phyloP scores from a whole-genome alignment of 2,888 invertebrate genomes.

The Apeira syringaria region DNA sequence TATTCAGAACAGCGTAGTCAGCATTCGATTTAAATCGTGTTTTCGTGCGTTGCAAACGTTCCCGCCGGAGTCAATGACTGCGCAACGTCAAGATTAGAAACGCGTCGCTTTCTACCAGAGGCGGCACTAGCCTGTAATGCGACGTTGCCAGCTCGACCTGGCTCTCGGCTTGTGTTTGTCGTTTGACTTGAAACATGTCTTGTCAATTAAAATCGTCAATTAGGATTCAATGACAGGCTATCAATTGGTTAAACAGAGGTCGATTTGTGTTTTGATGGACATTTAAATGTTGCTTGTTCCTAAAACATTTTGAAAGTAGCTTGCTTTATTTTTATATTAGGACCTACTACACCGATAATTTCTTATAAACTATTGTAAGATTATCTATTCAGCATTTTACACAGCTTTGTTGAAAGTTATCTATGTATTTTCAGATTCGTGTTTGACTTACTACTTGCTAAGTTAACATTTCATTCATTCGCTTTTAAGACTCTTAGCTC shows the following conservation, averaged over 20 bases:
- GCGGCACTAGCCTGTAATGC: conserved; percentile 61
- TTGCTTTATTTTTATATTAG: no score
- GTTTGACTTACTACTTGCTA: no score
- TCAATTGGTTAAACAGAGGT: conserved; percentile 3
- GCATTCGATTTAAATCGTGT: conserved; percentile 34
- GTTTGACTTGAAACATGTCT: conserved; percentile 25
- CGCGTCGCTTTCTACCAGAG: conserved; percentile 75
- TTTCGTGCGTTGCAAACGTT: conserved; percentile 40
- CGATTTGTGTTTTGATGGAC: not conserved
- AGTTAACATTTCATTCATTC: no score
- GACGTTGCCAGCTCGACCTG: conserved; percentile 63
- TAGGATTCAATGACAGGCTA: conserved; percentile 15
- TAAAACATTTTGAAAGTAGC: no score
- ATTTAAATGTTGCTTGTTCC: no score
- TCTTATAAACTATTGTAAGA: no score
- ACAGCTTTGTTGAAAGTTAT: no score
- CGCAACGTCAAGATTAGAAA: conserved; percentile 76
- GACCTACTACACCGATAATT: no score
- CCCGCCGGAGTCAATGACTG: conserved; percentile 78
- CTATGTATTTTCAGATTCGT: no score
- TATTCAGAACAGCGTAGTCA: conserved; percentile 30
- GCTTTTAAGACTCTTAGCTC: no score
- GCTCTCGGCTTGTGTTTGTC: conserved; percentile 36
- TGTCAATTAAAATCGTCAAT: conserved; percentile 21
- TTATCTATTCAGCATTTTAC: no score